Conservation (phyloP, 2,888 invertebrate species). For the Mellilla xanthometata region DNA sequence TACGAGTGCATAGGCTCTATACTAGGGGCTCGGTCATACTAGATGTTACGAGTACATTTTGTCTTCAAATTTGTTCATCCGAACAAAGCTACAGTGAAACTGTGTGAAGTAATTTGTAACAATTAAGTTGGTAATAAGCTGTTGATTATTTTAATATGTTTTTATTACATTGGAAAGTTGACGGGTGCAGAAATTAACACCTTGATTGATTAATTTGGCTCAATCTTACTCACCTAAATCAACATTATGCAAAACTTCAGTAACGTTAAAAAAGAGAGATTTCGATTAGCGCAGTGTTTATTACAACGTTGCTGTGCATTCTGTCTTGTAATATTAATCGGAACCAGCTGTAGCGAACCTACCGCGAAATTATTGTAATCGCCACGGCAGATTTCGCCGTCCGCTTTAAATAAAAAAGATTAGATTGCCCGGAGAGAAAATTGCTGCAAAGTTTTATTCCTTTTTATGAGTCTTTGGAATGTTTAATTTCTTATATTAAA, state of each 20-base stretch:
- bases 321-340: slow-evolving; percentile 26
- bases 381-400: slow-evolving; percentile 28
- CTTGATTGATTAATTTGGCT: background rate
- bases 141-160: no score
- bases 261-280: slow-evolving; percentile 2
- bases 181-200: background rate
- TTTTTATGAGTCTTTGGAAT: slow-evolving; percentile 30
- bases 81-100: no score
- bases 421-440: slow-evolving; percentile 31
- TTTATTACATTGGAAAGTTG: no score
- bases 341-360: slow-evolving; percentile 30
- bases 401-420: slow-evolving; percentile 30
- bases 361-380: slow-evolving; percentile 32
- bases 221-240: background rate
- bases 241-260: slow-evolving; percentile 1
- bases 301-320: slow-evolving; percentile 19
- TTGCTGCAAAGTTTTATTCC: slow-evolving; percentile 28
- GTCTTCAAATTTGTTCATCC: no score
- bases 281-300: slow-evolving; percentile 12
- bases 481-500: slow-evolving; percentile 26
- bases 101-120: no score
- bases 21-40: slow-evolving; percentile 19
- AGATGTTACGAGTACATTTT: no score
- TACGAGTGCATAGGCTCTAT: slow-evolving; percentile 52
- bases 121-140: no score